These are phyloP conservation scores for Sussaba pulchella DNA, from an alignment of 2,888 invertebrate species.

Conservation along the genomic window DNA sequence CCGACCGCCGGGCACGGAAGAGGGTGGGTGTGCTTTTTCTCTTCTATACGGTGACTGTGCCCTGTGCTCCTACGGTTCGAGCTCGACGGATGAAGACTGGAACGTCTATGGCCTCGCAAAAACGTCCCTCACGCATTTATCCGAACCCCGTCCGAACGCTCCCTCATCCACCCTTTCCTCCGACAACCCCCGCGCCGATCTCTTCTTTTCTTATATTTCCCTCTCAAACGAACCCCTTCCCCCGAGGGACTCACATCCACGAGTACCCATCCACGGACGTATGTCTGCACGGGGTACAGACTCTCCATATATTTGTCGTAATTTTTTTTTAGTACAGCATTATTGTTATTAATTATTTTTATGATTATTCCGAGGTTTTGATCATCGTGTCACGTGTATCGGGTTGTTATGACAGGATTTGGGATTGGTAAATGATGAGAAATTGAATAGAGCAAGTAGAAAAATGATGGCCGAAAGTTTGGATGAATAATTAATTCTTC, in stretches of 20 bases:
- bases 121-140: slow-evolving; percentile 78
- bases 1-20: slow-evolving; percentile 62
- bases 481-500: neutral
- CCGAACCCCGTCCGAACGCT: slow-evolving; percentile 72
- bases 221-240: slow-evolving; percentile 64
- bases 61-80: slow-evolving; percentile 26
- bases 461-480: neutral
- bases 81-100: slow-evolving; percentile 77
- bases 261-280: slow-evolving; percentile 9
- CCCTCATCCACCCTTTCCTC: slow-evolving; percentile 40
- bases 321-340: slow-evolving; percentile 13
- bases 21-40: slow-evolving; percentile 62
- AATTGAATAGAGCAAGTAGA: too few relatives aligned
- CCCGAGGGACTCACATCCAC: slow-evolving; percentile 34
- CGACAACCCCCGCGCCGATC: slow-evolving; percentile 65
- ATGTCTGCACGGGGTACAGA: slow-evolving; percentile 22
- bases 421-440: too few relatives aligned
- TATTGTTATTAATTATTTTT: slow-evolving; percentile 32
- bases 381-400: slow-evolving; percentile 31
- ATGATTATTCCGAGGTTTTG: slow-evolving; percentile 15
- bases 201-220: slow-evolving; percentile 74
- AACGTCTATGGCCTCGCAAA: slow-evolving; percentile 81
- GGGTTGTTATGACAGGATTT: too few relatives aligned
- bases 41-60: slow-evolving; percentile 39
- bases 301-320: neutral